A percentile compares a stretch with the other conserved stretches of the same genome.
These are phyloP conservation scores for Plebejus argus DNA, from an alignment of 2,888 invertebrate genomes.

Conservation along the genomic window DNA sequence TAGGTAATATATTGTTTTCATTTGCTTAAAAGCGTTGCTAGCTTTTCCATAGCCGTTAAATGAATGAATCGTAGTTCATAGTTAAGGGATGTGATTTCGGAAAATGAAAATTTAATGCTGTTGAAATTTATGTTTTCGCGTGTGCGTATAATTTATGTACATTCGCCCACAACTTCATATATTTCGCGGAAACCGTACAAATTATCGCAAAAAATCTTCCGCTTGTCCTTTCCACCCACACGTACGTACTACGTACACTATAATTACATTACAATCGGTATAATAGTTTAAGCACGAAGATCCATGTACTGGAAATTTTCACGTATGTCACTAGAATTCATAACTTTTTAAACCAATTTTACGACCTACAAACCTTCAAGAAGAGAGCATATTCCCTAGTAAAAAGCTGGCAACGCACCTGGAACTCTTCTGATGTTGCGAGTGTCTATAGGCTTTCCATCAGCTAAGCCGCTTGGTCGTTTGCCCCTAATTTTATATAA, in stretches of 20 bases:
- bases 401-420: no score
- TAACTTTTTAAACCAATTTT: no score
- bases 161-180: background rate
- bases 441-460: no score
- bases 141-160: background rate
- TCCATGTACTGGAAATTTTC: no score
- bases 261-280: background rate
- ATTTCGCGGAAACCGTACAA: background rate
- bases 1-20: slow-evolving; percentile 73
- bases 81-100: slow-evolving; percentile 1
- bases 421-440: no score
- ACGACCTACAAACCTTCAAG: no score
- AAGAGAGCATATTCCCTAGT: no score
- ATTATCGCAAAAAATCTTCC: background rate
- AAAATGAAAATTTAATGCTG: background rate
- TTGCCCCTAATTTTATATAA: background rate
- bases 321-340: no score
- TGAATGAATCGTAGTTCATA: background rate
- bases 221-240: background rate
- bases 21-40: slow-evolving; percentile 78
- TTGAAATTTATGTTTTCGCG: background rate
- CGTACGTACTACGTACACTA: background rate
- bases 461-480: no score
- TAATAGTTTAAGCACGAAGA: no score
- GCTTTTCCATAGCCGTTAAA: slow-evolving; percentile 60